Percentiles rank a stretch among this genome's conserved stretches.
These are phyloP conservation scores for Mellilla xanthometata DNA, from an alignment of 2,888 invertebrate genomes.

Conservation along the genomic window DNA sequence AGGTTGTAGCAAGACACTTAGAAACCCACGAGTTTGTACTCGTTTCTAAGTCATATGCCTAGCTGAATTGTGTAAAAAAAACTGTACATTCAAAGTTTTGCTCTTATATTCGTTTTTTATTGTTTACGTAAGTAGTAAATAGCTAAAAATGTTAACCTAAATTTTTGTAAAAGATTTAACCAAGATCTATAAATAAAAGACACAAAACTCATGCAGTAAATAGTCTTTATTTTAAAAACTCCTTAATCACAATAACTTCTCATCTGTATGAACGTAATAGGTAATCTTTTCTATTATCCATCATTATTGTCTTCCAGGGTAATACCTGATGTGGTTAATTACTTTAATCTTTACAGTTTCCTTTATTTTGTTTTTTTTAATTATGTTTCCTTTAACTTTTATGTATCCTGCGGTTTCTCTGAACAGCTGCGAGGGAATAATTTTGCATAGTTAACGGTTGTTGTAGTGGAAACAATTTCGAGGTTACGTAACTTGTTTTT, in stretches of 20 bases:
- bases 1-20: too few relatives aligned
- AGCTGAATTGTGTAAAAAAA: too few relatives aligned
- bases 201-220: slow-evolving; percentile 66
- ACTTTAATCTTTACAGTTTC: slow-evolving; percentile 44
- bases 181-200: not conserved
- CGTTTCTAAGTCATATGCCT: too few relatives aligned
- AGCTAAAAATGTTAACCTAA: too few relatives aligned
- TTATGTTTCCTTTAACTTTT: slow-evolving; percentile 9
- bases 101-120: too few relatives aligned
- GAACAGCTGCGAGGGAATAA: not conserved
- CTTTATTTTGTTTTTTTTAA: slow-evolving; percentile 32
- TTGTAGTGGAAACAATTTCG: too few relatives aligned
- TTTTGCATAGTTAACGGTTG: not conserved
- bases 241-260: slow-evolving; percentile 65
- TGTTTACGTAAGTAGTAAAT: too few relatives aligned
- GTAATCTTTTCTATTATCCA: slow-evolving; percentile 71
- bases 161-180: too few relatives aligned
- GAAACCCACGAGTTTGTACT: too few relatives aligned
- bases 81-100: too few relatives aligned
- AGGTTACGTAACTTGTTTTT: too few relatives aligned
- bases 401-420: slow-evolving; percentile 12
- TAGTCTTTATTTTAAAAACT: slow-evolving; percentile 78
- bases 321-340: slow-evolving; percentile 62
- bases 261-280: slow-evolving; percentile 67
- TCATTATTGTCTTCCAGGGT: slow-evolving; percentile 81